Evolutionary conservation across 2,888 invertebrate species (phyloP).

Genomic region (Apotomis betuletana): DNA sequence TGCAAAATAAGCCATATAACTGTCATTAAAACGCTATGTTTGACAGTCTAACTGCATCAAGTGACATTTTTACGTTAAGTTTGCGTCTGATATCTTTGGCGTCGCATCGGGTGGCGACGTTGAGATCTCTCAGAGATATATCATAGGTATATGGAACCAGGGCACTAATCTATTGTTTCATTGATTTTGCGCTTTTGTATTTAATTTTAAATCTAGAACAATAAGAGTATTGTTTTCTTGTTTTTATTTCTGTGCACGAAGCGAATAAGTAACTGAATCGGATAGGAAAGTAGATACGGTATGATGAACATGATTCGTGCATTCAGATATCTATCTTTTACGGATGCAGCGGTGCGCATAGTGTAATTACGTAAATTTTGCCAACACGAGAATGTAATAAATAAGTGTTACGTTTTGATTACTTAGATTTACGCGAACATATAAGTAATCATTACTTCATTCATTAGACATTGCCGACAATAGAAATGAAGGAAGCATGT

Average conservation of each 20-base stretch:
- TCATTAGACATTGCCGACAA: not conserved
- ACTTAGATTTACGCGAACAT: not conserved
- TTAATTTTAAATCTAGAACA: not conserved
- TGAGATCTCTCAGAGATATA: too few species aligned
- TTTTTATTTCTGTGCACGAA: not conserved
- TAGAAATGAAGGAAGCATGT: not conserved
- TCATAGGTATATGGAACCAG: too few species aligned
- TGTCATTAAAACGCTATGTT: too few species aligned
- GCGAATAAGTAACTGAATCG: conserved; percentile 21
- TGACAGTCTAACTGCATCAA: too few species aligned
- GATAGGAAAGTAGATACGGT: conserved; percentile 29
- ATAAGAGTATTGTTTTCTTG: not conserved
- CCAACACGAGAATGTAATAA: conserved; percentile 1
- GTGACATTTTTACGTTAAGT: too few species aligned
- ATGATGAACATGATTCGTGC: conserved; percentile 24
- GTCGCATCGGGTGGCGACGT: too few species aligned
- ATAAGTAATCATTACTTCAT: not conserved
- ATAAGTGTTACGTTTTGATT: not conserved
- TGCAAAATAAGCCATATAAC: too few species aligned
- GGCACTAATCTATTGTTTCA: too few species aligned
- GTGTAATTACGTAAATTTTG: conserved; percentile 12
- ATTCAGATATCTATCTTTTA: conserved; percentile 24
- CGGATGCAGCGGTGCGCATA: conserved; percentile 8
- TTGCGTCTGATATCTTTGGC: too few species aligned
- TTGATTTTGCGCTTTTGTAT: too few species aligned